These are phyloP conservation scores for Nebria salina DNA, from an alignment of 2,888 invertebrate genomes.

Conservation along the genomic window DNA sequence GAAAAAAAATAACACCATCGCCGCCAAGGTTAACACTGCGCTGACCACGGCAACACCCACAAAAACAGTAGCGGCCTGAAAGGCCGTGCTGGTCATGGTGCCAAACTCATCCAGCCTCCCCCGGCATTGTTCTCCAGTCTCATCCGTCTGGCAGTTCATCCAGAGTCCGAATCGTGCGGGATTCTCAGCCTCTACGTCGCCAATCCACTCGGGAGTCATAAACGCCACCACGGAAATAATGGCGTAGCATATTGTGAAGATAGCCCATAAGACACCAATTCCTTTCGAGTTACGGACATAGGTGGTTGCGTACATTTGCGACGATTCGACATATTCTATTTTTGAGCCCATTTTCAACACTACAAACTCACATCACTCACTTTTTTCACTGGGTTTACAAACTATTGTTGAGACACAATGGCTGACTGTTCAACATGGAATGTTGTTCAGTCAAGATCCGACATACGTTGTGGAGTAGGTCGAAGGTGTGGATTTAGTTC, in stretches of 20 bases:
- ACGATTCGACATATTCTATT: slow-evolving; percentile 91
- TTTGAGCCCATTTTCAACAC: slow-evolving; percentile 80
- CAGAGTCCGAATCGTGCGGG: slow-evolving; percentile 94
- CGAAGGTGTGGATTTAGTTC: slow-evolving; percentile 12
- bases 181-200: slow-evolving; percentile 83
- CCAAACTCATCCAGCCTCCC: slow-evolving; percentile 86
- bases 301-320: slow-evolving; percentile 89
- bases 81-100: slow-evolving; percentile 81
- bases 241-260: slow-evolving; percentile 96
- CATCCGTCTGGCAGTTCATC: slow-evolving; percentile 85
- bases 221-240: slow-evolving; percentile 95
- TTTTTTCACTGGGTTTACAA: not conserved
- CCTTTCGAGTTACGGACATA: slow-evolving; percentile 93
- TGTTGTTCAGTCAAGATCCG: not conserved
- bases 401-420: slow-evolving; percentile 12
- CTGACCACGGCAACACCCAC: slow-evolving; percentile 87
- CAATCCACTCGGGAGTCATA: slow-evolving; percentile 94
- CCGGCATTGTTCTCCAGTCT: slow-evolving; percentile 82
- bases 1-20: slow-evolving; percentile 92
- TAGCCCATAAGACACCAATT: slow-evolving; percentile 96
- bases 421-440: slow-evolving; percentile 20
- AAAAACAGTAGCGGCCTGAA: slow-evolving; percentile 88
- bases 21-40: slow-evolving; percentile 86
- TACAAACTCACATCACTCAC: slow-evolving; percentile 13
- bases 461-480: not conserved